phyloP scores from a whole-genome alignment of 2,888 invertebrate species.

The Xestia c-nigrum region DNA sequence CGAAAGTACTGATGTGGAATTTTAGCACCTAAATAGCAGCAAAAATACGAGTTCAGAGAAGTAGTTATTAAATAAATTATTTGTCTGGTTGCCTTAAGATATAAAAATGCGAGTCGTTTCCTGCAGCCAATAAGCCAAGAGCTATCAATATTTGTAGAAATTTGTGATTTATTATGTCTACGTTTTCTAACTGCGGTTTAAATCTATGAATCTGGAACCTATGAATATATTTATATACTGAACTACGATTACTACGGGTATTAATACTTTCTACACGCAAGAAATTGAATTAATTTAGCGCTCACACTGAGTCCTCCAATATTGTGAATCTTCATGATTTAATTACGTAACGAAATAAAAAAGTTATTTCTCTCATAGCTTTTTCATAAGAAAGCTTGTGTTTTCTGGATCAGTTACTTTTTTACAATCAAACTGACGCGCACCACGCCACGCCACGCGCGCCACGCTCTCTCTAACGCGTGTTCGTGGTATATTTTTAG shows the following conservation, averaged over 20 bases:
- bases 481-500: background rate
- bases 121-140: background rate
- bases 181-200: background rate
- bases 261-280: background rate
- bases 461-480: background rate
- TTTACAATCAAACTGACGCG: background rate
- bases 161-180: background rate
- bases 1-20: background rate
- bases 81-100: background rate
- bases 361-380: background rate
- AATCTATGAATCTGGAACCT: background rate
- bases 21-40: background rate
- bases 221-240: no score
- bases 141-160: background rate
- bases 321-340: background rate
- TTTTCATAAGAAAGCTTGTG: background rate
- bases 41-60: background rate
- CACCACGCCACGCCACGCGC: no score
- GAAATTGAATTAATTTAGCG: background rate
- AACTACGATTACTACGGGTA: no score
- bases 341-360: background rate
- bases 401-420: background rate
- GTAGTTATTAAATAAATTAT: background rate
- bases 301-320: background rate
- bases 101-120: background rate